Evolutionary conservation across 2,888 invertebrate species (phyloP), one percentile per base, ranked within the genome.

Genomic region (Glaucopsyche alexis): DNA sequence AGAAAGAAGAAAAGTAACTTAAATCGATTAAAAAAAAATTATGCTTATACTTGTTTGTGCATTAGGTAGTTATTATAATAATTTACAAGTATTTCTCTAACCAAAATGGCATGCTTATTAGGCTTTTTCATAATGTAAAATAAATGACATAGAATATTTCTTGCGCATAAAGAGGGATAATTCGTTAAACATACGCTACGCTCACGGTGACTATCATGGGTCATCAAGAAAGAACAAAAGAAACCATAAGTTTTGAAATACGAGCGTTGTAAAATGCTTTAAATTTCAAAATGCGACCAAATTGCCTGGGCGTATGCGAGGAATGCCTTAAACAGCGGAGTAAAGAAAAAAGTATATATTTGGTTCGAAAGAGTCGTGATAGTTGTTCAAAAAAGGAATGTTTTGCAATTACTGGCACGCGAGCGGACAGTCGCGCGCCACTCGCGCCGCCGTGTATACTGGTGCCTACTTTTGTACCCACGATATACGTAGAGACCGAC

Each of bases 321-420:
- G 92, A 90, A 93, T 91, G 87, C 87, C 83, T 86, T 84, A 81
- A 85, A 86, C 83, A 80, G 80, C 79, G 78, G 74, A 72, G 75
- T 82, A 80, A 82, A 86, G 85, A 86, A 89, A 88, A 85, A 85
- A 85, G 82, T 85, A 47, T 69, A 69, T 69, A 88, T 88, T 86
- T 88, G 87, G 90, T 90, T 89, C 91, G 91, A 92, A 93, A 91
- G 88, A 92, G 89, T 93, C 93, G 92, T 93, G 91, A 92, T 92
- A 90, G 90, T 89, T 89, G 87, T 90, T 90, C 89, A 87, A 90
- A 92, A 92, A 92, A 91, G 88, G 90, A 89, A 91, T 89, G 84
- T 83, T 82, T 82, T 81, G 86, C 90, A 89, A 92, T 92, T 92
- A 92, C 91, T 85, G 92, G 92, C 92, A 92, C 93, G 91, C 92